Evolutionary conservation across 2,797 vertebrate species (phyloP), one percentile per base, ranked within the genome.

Genomic region (Buphagus erythrorhynchus): DNA sequence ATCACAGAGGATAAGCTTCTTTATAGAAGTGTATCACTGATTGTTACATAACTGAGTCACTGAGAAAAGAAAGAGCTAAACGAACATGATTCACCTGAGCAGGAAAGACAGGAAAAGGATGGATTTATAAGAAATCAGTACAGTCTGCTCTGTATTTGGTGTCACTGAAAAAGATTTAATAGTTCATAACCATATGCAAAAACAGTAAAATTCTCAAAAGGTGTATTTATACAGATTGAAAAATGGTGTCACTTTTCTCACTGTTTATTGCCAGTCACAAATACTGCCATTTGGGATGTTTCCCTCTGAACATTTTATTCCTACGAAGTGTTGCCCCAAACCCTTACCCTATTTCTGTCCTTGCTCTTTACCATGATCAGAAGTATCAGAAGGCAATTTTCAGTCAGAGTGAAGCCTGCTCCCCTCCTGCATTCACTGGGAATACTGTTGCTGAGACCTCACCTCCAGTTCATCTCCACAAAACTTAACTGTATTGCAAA

Each of bases 401-500:
- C 33, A 71, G 0, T 20, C 13, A 18, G 7, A 25, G 24, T 26
- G 52, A 19, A 89, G 9, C 13, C 40, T 55, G 14, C 8, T 76
- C 14, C 9, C 9, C 3, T 46, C 6, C 20, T 65, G 45, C 6
- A 5, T 33, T 68, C 3, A 0, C 2, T 3, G 3, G 9, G 10
- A 65, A 19, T 59, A 52, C 17, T 6, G 10, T 46, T 54, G 31
- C 31, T 2, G 3, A 67, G 29, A 67, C 9, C 10, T 51, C 1
- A 0, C 48, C 33, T 86, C 15, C 42, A 52, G 25, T 43, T 77
- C 3, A 26, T 90, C 88, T 83, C 73, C 35, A 65, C 42, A 65
- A 77, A 81, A n/a, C 4, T 21, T 61, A 45, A 33, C 0, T 0
- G 0, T 2, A 0, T 42, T 33, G 26, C 4, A 88, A 80, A 72